Base-by-base conservation (phyloP, 92 coral and sea anemone species). In the Epizoanthus stellaris region DNA sequence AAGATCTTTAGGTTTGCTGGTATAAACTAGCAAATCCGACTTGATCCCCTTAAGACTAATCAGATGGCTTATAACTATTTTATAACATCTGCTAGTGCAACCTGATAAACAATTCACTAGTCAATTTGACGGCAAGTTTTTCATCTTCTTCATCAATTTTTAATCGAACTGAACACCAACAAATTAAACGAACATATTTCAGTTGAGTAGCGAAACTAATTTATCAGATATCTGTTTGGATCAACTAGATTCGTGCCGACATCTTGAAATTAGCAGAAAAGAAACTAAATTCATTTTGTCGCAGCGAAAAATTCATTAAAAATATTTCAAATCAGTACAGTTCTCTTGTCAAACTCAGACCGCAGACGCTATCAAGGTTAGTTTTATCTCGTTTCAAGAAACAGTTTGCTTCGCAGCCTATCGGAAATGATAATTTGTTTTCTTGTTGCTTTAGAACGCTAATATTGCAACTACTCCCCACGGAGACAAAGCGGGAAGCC, bases 101-200 rank as follows among this genome's bases (percentile, higher is more conserved):
- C 13, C 56, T 49, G 65, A 67, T 58, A 38, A 57, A 5, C 25
- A 34, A 21, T 9, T 76, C 49, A 49, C 64, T 57, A 39, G 69
- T 76, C 69, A 76, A 58, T 56, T 39, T 75, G 45, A 56, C 61
- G 49, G 62, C 42, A 67, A 12, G 42, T 34, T 67, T 67, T 68
- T 36, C 7, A 7, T 68, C 49, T 17, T n/a, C 36, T 34, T 47
- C 23, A 76, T 76, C 57, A 76, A 76, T 76, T 76, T 76, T 76
- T 76, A 59, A 76, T 59, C 11, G 19, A 59, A 9, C 43, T 6
- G 49, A 39, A 12, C 69, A 67, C 42, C 56, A 49, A 49, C 14
- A 10, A 49, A 8, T 49, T 49, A 49, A 49, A 49, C 56, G 56
- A 8, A 49, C 56, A 8, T 76, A 45, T 59, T 4, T 30, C 64